phyloP scores from a whole-genome alignment of 2,113 vertebrate species.

The Perca flavescens region DNA sequence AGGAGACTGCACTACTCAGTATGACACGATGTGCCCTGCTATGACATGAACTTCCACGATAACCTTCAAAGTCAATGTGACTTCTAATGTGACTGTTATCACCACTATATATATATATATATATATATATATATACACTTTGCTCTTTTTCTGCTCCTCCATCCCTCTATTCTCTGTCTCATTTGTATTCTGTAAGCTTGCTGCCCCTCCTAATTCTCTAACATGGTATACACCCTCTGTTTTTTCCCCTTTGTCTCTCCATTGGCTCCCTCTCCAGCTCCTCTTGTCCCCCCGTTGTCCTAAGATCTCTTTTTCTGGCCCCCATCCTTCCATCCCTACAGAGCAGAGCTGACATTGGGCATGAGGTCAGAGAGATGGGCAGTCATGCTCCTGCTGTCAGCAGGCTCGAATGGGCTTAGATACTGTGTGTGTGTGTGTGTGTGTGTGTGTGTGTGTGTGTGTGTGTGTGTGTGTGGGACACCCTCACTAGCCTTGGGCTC shows the following conservation, averaged over 20 bases:
- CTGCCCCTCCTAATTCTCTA: conserved; percentile 55
- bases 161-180: conserved; percentile 58
- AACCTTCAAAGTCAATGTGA: too few species aligned
- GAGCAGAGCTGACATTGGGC: conserved; percentile 82
- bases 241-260: conserved; percentile 49
- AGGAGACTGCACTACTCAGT: too few species aligned
- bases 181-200: conserved; percentile 74
- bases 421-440: conserved; percentile 56
- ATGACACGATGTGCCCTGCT: too few species aligned
- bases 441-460: conserved; percentile 52
- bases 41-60: too few species aligned
- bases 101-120: too few species aligned
- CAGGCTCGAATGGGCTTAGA: conserved; percentile 78
- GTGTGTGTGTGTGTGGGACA: conserved; percentile 62
- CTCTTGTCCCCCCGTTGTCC: conserved; percentile 52
- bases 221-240: conserved; percentile 15
- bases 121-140: background rate
- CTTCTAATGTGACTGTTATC: too few species aligned
- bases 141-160: conserved; percentile 51
- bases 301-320: conserved; percentile 74
- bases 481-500: conserved; percentile 55
- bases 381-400: conserved; percentile 77
- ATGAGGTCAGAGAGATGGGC: conserved; percentile 83
- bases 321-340: conserved; percentile 66
- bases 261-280: conserved; percentile 46